Evolutionary conservation across 2,797 vertebrate species (phyloP).

Genomic region (Epinephelus coioides): DNA sequence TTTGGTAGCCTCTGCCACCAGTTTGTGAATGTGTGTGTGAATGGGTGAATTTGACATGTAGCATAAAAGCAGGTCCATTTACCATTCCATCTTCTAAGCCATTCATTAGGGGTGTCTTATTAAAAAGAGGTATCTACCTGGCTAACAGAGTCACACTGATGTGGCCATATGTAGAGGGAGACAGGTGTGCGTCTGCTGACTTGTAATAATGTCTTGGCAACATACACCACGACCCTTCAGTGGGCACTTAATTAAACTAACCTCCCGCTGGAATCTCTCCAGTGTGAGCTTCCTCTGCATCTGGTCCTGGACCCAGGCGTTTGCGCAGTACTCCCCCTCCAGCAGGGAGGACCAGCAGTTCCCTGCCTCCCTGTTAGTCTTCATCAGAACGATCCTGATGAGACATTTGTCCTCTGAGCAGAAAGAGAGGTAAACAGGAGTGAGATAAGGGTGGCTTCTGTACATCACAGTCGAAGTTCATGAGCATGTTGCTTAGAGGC

Average conservation of each 20-base stretch:
- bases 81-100: no score
- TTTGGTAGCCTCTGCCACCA: no score
- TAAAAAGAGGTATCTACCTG: background rate
- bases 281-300: conserved; percentile 98
- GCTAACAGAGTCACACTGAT: background rate
- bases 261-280: conserved; percentile 97
- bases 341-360: conserved; percentile 98
- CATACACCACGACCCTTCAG: background rate
- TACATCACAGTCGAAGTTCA: background rate
- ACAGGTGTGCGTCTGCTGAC: background rate
- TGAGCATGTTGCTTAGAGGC: background rate
- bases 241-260: conserved; percentile 68
- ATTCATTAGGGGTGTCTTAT: background rate
- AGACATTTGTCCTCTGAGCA: conserved; percentile 94
- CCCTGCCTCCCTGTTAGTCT: conserved; percentile 94
- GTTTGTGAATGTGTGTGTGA: no score
- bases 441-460: background rate
- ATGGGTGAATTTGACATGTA: no score
- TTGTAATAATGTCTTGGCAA: background rate
- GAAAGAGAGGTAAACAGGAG: background rate
- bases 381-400: conserved; percentile 94
- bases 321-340: conserved; percentile 94
- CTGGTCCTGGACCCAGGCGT: conserved; percentile 96
- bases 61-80: no score
- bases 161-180: background rate